Base-by-base conservation (phyloP, 2,113 vertebrate species). In the Oncorhynchus keta region DNA sequence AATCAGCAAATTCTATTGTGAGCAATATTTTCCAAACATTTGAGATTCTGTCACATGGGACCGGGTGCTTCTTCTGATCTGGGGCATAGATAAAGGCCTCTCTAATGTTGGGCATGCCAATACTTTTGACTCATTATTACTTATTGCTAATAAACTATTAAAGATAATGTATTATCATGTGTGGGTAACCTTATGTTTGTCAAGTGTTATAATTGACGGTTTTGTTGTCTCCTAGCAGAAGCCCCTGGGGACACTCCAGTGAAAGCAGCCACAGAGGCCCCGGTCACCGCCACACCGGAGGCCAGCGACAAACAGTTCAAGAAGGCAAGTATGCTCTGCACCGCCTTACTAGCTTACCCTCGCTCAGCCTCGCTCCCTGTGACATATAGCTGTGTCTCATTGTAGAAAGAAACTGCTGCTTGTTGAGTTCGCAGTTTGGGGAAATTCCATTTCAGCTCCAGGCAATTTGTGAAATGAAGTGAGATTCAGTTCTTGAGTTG, bases 281-380 rank as follows among this genome's bases (percentile, higher is more conserved):
- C 92, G 6, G 90, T 89, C 51, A 76, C 92, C 4, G 83, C 92
- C 2, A 24, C 77, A 11, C 90, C 95, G 1, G 96, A 99, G 68
- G 88, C 74, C 79, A 74, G 84, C 65, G 97, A 97, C 81, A 98
- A 97, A 79, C 96, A 95, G 69, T 96, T 94, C 85, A 98, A 95
- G 86, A 99, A 99, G 97, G 98, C 94, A 95, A 92, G 94, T 91
- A 55, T 14, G 18, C 28, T 91, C 51, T 12, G 18, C 28, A 64
- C 13, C n/a, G 12, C 22, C 70, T 8, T 45, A 26, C 14, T 62
- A 49, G 76, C 68, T 14, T 67, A 20, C 35, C 35, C 8, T 39
- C 35, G 20, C 28, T 32, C 49, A 20, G 7, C 35, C 8, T 39
- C 7, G 20, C 28, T 32, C 49, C 22, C 57, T 35, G 4, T 39